Percentiles rank a stretch among this genome's conserved stretches.
These are phyloP conservation scores for Rhinichthys klamathensis DNA, from an alignment of 2,113 vertebrate species.

Conservation along the genomic window DNA sequence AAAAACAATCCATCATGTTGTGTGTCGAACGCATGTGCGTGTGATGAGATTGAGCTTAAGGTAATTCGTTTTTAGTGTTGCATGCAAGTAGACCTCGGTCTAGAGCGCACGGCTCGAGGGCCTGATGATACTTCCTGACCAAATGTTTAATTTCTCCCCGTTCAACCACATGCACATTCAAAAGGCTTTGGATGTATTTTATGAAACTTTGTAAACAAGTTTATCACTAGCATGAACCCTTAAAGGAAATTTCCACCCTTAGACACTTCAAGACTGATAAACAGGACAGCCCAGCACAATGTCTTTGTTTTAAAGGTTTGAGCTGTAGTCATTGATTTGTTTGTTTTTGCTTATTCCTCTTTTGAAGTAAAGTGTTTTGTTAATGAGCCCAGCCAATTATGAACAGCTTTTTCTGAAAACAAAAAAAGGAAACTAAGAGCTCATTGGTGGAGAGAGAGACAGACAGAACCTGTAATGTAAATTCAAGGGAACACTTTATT, in stretches of 20 bases:
- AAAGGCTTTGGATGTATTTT: constrained; percentile 35
- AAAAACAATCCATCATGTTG: constrained; percentile 19
- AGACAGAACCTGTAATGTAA: neutral
- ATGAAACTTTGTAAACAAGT: constrained; percentile 34
- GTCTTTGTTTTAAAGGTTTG: neutral
- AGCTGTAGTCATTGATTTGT: neutral
- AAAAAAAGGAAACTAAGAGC: neutral
- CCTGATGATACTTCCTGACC: constrained; percentile 46
- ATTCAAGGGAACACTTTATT: neutral
- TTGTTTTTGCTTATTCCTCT: neutral
- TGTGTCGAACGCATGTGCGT: neutral
- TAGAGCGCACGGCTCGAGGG: constrained; percentile 36
- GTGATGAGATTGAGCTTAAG: constrained; percentile 14
- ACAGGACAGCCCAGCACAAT: neutral
- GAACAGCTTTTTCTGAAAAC: neutral
- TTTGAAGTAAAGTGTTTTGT: neutral
- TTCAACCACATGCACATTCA: constrained; percentile 33
- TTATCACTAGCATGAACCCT: constrained; percentile 39
- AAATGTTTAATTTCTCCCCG: constrained; percentile 40
- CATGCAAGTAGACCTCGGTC: constrained; percentile 41
- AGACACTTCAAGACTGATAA: constrained; percentile 16
- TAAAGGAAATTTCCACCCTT: constrained; percentile 35
- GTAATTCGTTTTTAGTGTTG: constrained; percentile 21
- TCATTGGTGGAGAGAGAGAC: neutral
- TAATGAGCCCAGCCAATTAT: neutral